These are phyloP conservation scores for Podarcis cretensis DNA, from an alignment of 2,113 vertebrate species.

Conservation along the genomic window DNA sequence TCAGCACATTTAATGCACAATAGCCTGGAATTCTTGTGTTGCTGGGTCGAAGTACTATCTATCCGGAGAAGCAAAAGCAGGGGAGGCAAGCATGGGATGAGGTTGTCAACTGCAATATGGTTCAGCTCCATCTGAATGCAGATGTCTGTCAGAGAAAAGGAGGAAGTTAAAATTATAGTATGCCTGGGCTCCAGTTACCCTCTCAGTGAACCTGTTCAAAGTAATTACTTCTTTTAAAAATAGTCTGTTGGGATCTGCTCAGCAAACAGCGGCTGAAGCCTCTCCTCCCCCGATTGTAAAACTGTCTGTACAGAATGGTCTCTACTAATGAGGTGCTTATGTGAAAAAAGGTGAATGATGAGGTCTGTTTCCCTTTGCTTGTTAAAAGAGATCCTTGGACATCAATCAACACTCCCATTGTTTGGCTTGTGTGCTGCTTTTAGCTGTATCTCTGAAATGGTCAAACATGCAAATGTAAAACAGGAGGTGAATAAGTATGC, in stretches of 20 bases:
- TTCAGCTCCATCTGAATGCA: conserved; percentile 14
- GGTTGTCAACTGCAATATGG: neutral
- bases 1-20: neutral
- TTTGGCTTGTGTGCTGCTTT: neutral
- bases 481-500: neutral
- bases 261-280: conserved; percentile 4
- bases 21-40: neutral
- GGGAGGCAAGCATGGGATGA: neutral
- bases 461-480: neutral
- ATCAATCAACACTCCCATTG: neutral
- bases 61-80: neutral
- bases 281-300: conserved; percentile 6
- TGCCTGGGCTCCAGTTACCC: neutral
- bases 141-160: neutral
- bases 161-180: conserved; percentile 28
- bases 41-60: neutral
- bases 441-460: neutral
- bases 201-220: conserved; percentile 14
- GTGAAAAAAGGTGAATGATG: conserved; percentile 9
- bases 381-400: neutral
- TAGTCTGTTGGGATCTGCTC: neutral
- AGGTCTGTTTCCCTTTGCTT: neutral
- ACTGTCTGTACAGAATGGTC: neutral
- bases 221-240: conserved; percentile 23
- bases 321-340: neutral